Evolutionary conservation across 2,888 invertebrate species (phyloP).

Genomic region (Yponomeuta malinellus): DNA sequence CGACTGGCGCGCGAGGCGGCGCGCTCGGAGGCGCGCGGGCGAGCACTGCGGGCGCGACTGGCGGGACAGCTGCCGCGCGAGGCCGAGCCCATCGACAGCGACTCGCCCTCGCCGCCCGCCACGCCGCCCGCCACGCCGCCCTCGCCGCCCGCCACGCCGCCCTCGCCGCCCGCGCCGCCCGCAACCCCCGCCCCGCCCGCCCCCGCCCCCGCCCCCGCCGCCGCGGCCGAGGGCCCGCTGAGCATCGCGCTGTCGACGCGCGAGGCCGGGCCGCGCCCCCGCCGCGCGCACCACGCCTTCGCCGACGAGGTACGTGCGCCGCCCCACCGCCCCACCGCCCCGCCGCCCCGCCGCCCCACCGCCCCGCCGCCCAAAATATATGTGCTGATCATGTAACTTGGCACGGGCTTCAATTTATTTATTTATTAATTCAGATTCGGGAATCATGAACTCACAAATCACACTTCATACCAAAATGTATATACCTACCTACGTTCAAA

Average conservation of each 20-base stretch:
- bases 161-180: neutral
- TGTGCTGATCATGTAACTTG: too few relatives aligned
- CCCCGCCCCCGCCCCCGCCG: neutral
- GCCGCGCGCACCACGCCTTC: constrained; percentile 47
- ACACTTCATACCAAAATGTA: too few relatives aligned
- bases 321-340: constrained; percentile 12
- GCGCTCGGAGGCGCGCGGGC: constrained; percentile 48
- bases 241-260: constrained; percentile 18
- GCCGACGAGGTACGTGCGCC: constrained; percentile 31
- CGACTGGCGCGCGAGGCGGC: constrained; percentile 62
- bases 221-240: constrained; percentile 18
- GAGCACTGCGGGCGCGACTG: constrained; percentile 74
- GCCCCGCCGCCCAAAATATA: too few relatives aligned
- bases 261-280: constrained; percentile 28
- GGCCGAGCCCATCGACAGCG: constrained; percentile 81
- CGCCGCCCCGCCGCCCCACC: too few relatives aligned
- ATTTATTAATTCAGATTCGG: too few relatives aligned
- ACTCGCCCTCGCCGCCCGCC: constrained; percentile 19
- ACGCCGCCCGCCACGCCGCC: constrained; percentile 36
- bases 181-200: constrained; percentile 25
- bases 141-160: constrained; percentile 14
- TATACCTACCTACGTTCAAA: too few relatives aligned
- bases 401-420: too few relatives aligned
- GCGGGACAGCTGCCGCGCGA: constrained; percentile 79
- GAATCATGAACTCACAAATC: too few relatives aligned